Evolutionary conservation across 2,888 invertebrate species (phyloP).

Genomic region (Lycophotia porphyrea): DNA sequence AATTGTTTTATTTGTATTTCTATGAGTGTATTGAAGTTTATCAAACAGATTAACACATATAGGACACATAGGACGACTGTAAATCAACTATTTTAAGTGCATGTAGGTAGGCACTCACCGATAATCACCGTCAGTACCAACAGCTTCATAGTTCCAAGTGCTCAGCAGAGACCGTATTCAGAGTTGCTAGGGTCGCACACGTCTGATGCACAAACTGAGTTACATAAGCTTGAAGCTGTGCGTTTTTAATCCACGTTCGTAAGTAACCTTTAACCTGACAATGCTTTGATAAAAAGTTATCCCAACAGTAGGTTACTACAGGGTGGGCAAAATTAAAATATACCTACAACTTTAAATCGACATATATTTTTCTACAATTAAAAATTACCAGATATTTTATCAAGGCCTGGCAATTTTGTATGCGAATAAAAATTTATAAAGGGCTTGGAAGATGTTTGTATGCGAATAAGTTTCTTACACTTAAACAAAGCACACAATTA

Average conservation of each 20-base stretch:
- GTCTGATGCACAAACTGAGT: slow-evolving; percentile 69
- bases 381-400: not conserved
- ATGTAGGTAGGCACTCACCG: slow-evolving; percentile 75
- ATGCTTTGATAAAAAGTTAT: slow-evolving; percentile 15
- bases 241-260: slow-evolving; percentile 19
- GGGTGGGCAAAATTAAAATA: not conserved
- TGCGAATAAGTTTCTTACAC: too few species aligned
- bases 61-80: not conserved
- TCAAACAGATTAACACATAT: not conserved
- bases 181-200: slow-evolving; percentile 71
- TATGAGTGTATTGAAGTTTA: not conserved
- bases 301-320: not conserved
- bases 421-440: not conserved
- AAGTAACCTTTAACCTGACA: slow-evolving; percentile 28
- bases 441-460: too few species aligned
- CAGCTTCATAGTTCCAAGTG: slow-evolving; percentile 76
- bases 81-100: not conserved
- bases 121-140: slow-evolving; percentile 82
- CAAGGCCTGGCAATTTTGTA: not conserved
- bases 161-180: slow-evolving; percentile 60
- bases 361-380: not conserved
- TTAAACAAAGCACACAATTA: too few species aligned
- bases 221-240: slow-evolving; percentile 73
- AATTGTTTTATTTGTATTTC: too few species aligned
- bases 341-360: not conserved